phyloP scores from a whole-genome alignment of 2,888 invertebrate genomes.

The Eupithecia abbreviata region DNA sequence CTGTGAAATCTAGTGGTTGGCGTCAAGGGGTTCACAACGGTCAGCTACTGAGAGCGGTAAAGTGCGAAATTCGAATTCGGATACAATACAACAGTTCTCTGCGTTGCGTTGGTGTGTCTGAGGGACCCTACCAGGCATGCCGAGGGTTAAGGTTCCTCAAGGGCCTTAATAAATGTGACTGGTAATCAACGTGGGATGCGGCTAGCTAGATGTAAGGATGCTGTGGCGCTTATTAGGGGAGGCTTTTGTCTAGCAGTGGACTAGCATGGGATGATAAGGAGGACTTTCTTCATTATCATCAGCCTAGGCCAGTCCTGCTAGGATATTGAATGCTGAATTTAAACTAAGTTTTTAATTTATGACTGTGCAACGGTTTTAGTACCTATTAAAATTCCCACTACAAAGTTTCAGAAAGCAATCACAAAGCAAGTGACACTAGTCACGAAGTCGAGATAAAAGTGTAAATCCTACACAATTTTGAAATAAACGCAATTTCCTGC shows the following conservation, averaged over 20 bases:
- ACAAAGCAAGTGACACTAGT: conserved; percentile 25
- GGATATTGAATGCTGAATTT: neutral
- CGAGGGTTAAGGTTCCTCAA: neutral
- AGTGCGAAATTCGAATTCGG: too few relatives aligned
- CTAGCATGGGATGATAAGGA: neutral
- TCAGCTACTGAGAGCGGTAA: too few relatives aligned
- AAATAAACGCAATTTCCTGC: conserved; percentile 35
- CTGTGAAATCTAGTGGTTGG: too few relatives aligned
- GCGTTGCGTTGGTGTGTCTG: too few relatives aligned
- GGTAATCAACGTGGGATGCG: neutral
- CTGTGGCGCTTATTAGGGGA: neutral
- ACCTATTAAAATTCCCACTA: neutral
- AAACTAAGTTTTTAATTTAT: neutral
- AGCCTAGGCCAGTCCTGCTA: neutral
- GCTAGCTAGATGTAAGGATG: neutral
- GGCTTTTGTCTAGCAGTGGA: neutral
- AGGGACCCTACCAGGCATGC: too few relatives aligned
- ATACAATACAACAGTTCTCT: too few relatives aligned
- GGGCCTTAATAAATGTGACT: neutral
- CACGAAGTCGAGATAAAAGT: conserved; percentile 28
- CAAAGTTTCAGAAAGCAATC: neutral
- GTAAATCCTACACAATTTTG: conserved; percentile 30
- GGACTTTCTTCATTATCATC: neutral
- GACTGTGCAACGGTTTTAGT: neutral
- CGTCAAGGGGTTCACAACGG: too few relatives aligned